These are phyloP conservation scores for Catostylus mosaicus DNA, from an alignment of 30 jellyfish, hydroid and myxozoan species.

Conservation along the genomic window DNA sequence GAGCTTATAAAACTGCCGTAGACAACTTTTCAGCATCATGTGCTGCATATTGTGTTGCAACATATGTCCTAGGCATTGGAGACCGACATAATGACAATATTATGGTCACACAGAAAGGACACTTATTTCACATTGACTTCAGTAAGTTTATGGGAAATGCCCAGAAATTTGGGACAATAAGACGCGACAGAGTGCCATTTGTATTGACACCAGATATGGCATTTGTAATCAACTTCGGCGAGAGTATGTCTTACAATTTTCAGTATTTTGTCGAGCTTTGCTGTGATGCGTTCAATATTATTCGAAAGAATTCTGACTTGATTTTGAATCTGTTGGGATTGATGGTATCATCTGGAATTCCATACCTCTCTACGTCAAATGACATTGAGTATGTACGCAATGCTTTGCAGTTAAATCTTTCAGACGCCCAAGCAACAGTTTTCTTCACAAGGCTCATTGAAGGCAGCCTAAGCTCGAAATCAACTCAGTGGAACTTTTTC, in stretches of 20 bases:
- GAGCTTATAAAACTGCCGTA: conserved; percentile 77
- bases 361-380: conserved; percentile 79
- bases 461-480: conserved; percentile 84
- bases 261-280: conserved; percentile 94
- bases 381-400: conserved; percentile 82
- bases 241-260: conserved; percentile 73
- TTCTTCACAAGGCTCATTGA: conserved; percentile 92
- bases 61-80: conserved; percentile 96
- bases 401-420: conserved; percentile 78
- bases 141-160: conserved; percentile 91
- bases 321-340: conserved; percentile 88
- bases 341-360: conserved; percentile 96
- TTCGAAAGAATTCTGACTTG: conserved; percentile 77
- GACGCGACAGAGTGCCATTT: conserved; percentile 96
- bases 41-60: conserved; percentile 97
- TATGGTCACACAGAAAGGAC: conserved; percentile 94
- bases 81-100: conserved; percentile 98
- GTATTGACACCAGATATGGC: conserved; percentile 99
- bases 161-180: conserved; percentile 89
- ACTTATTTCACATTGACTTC: conserved; percentile 93
- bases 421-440: conserved; percentile 88
- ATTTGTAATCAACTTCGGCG: conserved; percentile 88
- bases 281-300: conserved; percentile 87
- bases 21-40: conserved; percentile 92
- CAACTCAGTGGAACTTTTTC: conserved; percentile 95